These are phyloP conservation scores for Acanthosoma haemorrhoidale DNA, from an alignment of 2,888 invertebrate species.

Conservation along the genomic window DNA sequence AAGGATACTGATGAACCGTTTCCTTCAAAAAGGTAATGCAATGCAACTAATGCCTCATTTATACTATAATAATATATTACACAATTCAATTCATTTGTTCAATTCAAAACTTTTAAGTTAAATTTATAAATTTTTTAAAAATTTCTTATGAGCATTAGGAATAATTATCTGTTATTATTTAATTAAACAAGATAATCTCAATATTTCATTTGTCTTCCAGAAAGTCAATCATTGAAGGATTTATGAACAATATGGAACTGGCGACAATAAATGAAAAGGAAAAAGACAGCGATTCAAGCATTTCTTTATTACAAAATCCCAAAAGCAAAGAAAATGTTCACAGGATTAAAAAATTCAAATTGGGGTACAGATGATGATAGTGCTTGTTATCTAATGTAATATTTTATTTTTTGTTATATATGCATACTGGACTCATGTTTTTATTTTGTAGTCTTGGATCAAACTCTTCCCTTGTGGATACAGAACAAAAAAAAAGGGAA, in stretches of 20 bases:
- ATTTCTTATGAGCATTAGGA: too few relatives aligned
- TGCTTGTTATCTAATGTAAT: too few relatives aligned
- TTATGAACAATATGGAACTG: conserved; percentile 1
- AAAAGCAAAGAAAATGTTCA: neutral
- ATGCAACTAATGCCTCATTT: neutral
- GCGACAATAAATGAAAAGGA: conserved; percentile 32
- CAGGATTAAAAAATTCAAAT: neutral
- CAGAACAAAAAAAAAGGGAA: neutral
- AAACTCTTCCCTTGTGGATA: neutral
- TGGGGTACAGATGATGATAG: neutral
- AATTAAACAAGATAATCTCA: neutral
- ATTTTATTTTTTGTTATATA: neutral
- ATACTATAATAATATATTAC: too few relatives aligned
- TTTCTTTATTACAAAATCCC: neutral
- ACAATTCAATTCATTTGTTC: too few relatives aligned
- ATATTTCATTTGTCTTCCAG: neutral
- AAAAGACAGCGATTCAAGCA: neutral
- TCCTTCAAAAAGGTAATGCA: neutral
- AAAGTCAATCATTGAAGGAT: neutral
- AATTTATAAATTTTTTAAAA: too few relatives aligned
- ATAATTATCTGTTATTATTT: neutral
- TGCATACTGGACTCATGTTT: neutral
- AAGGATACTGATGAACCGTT: too few relatives aligned
- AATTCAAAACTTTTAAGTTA: too few relatives aligned
- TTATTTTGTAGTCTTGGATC: neutral